Conservation (phyloP, 2,113 vertebrate genomes). For the Thalassoma bifasciatum region DNA sequence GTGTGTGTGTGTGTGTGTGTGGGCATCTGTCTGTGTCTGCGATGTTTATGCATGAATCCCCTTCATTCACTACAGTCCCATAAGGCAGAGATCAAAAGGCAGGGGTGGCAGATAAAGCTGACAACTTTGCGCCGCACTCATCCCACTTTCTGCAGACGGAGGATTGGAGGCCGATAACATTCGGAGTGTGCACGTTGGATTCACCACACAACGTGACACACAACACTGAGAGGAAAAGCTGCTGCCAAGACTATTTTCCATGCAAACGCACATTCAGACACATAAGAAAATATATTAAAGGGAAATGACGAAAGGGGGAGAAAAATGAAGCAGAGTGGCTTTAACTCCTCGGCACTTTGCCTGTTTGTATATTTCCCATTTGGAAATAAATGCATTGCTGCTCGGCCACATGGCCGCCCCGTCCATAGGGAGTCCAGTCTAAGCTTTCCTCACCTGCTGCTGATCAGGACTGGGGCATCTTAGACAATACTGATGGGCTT, state of each 20-base stretch:
- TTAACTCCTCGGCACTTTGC: not conserved
- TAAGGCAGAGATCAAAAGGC: slow-evolving; percentile 55
- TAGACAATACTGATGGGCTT: too few species aligned
- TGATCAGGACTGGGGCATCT: too few species aligned
- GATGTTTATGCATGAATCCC: slow-evolving; percentile 45
- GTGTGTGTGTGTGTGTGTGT: slow-evolving; percentile 1
- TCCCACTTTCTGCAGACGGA: slow-evolving; percentile 15
- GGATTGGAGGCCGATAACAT: slow-evolving; percentile 42
- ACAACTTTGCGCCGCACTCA: slow-evolving; percentile 51
- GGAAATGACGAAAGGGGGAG: not conserved
- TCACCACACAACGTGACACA: slow-evolving; percentile 1
- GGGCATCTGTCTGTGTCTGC: slow-evolving; percentile 12
- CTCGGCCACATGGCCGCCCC: slow-evolving; percentile 8
- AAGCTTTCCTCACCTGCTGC: too few species aligned
- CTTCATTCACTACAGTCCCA: slow-evolving; percentile 45
- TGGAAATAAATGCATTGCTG: slow-evolving; percentile 23
- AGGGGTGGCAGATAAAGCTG: slow-evolving; percentile 59
- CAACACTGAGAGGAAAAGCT: slow-evolving; percentile 8
- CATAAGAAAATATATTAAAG: not conserved
- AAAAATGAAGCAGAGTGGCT: slow-evolving; percentile 2
- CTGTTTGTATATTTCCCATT: slow-evolving; percentile 38
- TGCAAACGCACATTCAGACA: too few species aligned
- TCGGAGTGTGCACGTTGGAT: slow-evolving; percentile 22
- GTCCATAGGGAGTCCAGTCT: not conserved
- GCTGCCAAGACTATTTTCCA: slow-evolving; percentile 41